Conservation (phyloP, 2,797 vertebrate genomes). For the Rhodeus uyekii region DNA sequence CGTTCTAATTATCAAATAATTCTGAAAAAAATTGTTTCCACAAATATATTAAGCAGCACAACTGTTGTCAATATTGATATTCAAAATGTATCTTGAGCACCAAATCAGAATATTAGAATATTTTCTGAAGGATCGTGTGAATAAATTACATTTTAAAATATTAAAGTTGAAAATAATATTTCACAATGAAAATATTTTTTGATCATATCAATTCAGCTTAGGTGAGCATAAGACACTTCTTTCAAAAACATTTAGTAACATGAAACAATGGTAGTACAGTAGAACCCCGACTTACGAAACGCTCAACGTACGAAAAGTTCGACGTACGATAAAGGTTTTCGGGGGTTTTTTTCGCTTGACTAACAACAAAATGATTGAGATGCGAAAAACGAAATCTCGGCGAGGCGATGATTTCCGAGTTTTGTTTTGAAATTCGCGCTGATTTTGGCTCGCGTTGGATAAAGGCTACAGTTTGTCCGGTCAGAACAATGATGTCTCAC, state of each 20-base stretch:
- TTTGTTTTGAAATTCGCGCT: too few relatives aligned
- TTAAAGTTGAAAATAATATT: not conserved
- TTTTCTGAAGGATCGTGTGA: not conserved
- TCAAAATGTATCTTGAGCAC: not conserved
- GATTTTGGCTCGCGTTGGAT: too few relatives aligned
- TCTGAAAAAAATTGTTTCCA: not conserved
- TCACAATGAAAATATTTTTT: not conserved
- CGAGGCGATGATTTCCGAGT: too few relatives aligned
- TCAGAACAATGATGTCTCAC: too few relatives aligned
- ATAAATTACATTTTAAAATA: not conserved
- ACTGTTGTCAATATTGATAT: not conserved
- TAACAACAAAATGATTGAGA: too few relatives aligned
- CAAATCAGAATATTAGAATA: not conserved
- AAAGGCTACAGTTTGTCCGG: too few relatives aligned
- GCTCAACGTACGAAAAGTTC: too few relatives aligned
- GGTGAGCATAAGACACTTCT: not conserved
- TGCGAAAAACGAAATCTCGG: too few relatives aligned
- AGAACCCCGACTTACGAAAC: too few relatives aligned
- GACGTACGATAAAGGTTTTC: too few relatives aligned
- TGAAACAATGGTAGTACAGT: not conserved
- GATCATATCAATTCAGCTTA: not conserved
- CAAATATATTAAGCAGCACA: not conserved
- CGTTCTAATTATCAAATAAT: not conserved
- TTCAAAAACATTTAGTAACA: not conserved
- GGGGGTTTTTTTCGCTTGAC: too few relatives aligned